A percentile compares a stretch with the other conserved stretches of the same genome.
These are phyloP conservation scores for Hydrotaea cyrtoneurina DNA, from an alignment of 2,888 invertebrate genomes.

Conservation along the genomic window DNA sequence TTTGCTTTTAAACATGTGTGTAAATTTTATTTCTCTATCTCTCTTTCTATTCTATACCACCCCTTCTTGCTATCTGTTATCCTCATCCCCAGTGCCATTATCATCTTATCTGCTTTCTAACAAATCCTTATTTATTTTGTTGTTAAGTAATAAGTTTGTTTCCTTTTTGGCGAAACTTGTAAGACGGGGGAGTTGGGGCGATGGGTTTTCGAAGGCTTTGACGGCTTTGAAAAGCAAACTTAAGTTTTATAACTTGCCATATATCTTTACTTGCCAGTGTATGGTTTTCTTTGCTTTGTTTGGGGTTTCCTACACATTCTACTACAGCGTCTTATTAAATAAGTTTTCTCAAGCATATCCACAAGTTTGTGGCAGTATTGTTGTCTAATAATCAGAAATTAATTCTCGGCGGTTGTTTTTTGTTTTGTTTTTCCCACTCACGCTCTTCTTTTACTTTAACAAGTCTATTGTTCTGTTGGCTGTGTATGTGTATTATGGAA, in stretches of 20 bases:
- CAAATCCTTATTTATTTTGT: conserved; percentile 15
- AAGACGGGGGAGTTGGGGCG: neutral
- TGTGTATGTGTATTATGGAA: neutral
- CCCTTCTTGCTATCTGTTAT: neutral
- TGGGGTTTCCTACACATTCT: neutral
- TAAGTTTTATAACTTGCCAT: conserved; percentile 15
- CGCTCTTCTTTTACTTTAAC: neutral
- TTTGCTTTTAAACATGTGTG: neutral
- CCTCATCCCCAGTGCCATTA: neutral
- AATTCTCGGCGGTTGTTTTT: neutral
- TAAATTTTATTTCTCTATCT: neutral
- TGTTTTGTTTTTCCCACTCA: neutral
- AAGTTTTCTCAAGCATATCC: conserved; percentile 7
- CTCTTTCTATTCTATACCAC: neutral
- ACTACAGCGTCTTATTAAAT: neutral
- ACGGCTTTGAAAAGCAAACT: conserved; percentile 5
- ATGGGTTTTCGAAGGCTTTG: neutral
- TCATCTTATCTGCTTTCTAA: neutral
- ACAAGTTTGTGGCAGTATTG: neutral
- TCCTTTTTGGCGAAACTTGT: neutral
- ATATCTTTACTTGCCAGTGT: neutral
- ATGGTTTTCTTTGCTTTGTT: neutral
- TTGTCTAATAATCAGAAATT: neutral
- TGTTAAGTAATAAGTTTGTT: conserved; percentile 15
- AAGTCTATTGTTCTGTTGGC: neutral